Base-by-base conservation (phyloP, 2,113 vertebrate genomes). In the Cervus canadensis region DNA sequence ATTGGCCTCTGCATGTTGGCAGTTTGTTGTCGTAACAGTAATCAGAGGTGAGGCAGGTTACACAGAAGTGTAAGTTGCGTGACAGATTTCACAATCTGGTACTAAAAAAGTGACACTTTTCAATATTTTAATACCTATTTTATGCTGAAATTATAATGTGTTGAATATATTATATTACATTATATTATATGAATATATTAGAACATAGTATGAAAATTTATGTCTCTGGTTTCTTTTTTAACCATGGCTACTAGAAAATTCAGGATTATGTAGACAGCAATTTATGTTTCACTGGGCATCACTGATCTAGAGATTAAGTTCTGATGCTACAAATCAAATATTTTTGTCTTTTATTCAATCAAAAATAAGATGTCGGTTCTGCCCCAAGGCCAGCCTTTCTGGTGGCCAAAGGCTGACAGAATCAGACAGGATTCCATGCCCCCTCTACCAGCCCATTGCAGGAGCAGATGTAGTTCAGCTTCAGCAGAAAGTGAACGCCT, bases 251-350 rank as follows among this genome's bases (percentile, higher is more conserved):
- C 30, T 23, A 40, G 7, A 89, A 62, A 83, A 83, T 16, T 48
- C 43, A 36, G 2, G 21, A 13, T 43, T 78, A 30, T 5, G 21
- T 25, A 1, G n/a, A 4, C 0, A 4, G 28, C 43, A 14, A 15
- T 30, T 26, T 54, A 17, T 54, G 62, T 54, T 52, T n/a, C 59
- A 45, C 28, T n/a, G 28, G 16, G 15, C 1, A 40, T 13, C 7
- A 2, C 45, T 26, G 28, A 88, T 33, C 74, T 56, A 28, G 13
- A 64, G 57, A 54, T n/a, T 40, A 54, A 36, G 52, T 16, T 83
- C 81, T 83, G 48, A 52, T 52, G 30, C 16, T 33, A 81, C 45
- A 52, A 33, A 81, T 17, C 78, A 52, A 81, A 81, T 52, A 81
- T 50, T 52, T 52, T 81, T 56, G 52, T 36, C 52, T 83, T 25